These are phyloP conservation scores for Bombyx mandarina DNA, from an alignment of 1,140 invertebrate species.

Conservation along the genomic window DNA sequence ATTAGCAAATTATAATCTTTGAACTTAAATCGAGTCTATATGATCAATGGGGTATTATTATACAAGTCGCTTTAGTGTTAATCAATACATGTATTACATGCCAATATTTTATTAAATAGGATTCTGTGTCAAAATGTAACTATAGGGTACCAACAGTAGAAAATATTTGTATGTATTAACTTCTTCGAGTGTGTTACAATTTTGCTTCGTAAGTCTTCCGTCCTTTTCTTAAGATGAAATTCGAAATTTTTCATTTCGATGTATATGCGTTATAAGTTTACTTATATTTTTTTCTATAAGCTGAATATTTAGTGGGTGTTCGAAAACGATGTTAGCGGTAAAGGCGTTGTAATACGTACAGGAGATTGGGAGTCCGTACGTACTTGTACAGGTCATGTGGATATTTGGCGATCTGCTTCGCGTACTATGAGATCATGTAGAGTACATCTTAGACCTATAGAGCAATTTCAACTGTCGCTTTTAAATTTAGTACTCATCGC, in stretches of 20 bases:
- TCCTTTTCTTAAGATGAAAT: slow-evolving; percentile 44
- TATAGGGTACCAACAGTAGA: slow-evolving; percentile 58
- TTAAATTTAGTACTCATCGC: slow-evolving; percentile 33
- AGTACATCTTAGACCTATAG: slow-evolving; percentile 35
- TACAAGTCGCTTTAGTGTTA: slow-evolving; percentile 32
- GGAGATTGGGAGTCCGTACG: slow-evolving; percentile 30
- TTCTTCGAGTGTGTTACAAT: slow-evolving; percentile 14
- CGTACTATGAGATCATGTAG: slow-evolving; percentile 38
- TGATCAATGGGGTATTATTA: slow-evolving; percentile 17
- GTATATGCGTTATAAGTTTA: background rate
- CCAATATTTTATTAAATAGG: slow-evolving; percentile 47
- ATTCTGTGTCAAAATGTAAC: slow-evolving; percentile 65
- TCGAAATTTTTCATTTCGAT: slow-evolving; percentile 13
- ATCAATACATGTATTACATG: slow-evolving; percentile 31
- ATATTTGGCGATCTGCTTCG: slow-evolving; percentile 68
- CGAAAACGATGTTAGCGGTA: no score
- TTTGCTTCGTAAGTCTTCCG: slow-evolving; percentile 65
- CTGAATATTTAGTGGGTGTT: background rate
- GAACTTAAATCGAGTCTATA: slow-evolving; percentile 33
- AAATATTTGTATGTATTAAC: slow-evolving; percentile 23
- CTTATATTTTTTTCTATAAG: background rate
- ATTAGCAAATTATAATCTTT: slow-evolving; percentile 6
- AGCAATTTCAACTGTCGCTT: slow-evolving; percentile 44
- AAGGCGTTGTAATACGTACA: slow-evolving; percentile 5
- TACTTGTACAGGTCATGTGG: slow-evolving; percentile 69